Evolutionary conservation across 2,113 vertebrate species (phyloP).

Genomic region (Misgurnus mizolepis): DNA sequence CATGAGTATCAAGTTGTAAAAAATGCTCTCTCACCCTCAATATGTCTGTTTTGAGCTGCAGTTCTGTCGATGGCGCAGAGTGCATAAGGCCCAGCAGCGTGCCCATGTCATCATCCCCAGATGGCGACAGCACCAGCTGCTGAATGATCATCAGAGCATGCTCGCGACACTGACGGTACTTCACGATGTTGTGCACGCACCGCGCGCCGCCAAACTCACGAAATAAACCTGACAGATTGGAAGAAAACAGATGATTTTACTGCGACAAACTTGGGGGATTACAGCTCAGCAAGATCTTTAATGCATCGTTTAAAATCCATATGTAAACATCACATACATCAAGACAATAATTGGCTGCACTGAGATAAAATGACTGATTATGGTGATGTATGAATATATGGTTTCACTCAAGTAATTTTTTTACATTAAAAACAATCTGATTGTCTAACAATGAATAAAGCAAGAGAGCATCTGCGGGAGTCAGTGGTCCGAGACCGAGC

Average conservation of each 20-base stretch:
- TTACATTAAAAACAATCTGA: not conserved
- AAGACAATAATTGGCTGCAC: not conserved
- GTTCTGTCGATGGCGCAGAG: slow-evolving; percentile 86
- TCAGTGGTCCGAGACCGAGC: not conserved
- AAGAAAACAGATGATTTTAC: not conserved
- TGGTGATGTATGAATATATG: not conserved
- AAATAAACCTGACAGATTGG: slow-evolving; percentile 81
- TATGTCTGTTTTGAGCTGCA: slow-evolving; percentile 96
- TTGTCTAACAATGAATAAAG: not conserved
- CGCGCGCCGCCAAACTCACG: slow-evolving; percentile 95
- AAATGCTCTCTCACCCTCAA: slow-evolving; percentile 77
- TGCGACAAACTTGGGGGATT: not conserved
- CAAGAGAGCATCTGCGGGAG: slow-evolving; percentile 8
- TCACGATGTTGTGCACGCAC: slow-evolving; percentile 97
- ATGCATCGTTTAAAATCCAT: not conserved
- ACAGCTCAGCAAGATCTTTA: not conserved
- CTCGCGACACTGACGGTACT: slow-evolving; percentile 92
- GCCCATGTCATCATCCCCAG: slow-evolving; percentile 98
- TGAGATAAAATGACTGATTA: slow-evolving; percentile 9
- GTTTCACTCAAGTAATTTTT: not conserved
- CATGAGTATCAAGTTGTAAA: not conserved
- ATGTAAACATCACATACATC: not conserved
- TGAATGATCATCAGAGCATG: slow-evolving; percentile 96
- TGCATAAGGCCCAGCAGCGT: slow-evolving; percentile 97
- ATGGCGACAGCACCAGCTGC: slow-evolving; percentile 92